Base-by-base conservation (phyloP, 2,797 vertebrate species). In the Jordanella pulchra region DNA sequence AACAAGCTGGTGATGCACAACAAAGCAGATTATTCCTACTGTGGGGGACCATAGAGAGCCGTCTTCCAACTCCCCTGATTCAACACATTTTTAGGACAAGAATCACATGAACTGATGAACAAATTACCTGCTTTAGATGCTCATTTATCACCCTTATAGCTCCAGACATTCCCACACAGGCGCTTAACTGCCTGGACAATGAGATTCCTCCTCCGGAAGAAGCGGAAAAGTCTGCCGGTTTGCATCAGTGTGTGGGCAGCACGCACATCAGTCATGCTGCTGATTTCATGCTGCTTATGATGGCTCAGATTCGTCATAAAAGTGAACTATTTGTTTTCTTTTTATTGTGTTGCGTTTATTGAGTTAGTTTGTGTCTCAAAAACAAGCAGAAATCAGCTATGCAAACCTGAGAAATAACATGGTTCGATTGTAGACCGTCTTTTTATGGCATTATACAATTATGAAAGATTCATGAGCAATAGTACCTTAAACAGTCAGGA, bases 1-100 rank as follows among this genome's bases (percentile, higher is more conserved):
- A 98, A 98, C 95, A 97, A 96, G 94, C 94, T 99, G 84, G 97
- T 99, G 94, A 99, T 99, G 98, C 98, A 99, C 94, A 99, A 99
- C 93, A 99, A 99, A 93, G 98, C 98, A 81, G 98, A 99, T 92
- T 99, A 99, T 93, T 98, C 98, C 13, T 99, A 99, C 95, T 97
- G 96, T 0, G 97, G 97, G 47, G 95, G 95, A 6, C 95, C 96
- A 12, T 99, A 94, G 82, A 76, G 77, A 50, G 45, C 75, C 42
- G 15, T 28, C n/a, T 35, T 54, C n/a, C 58, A 32, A 35, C 63
- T 54, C 74, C 47, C 58, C 61, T 75, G 70, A 61, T 70, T 82
- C 47, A 67, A 89, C 82, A 88, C 81, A 82, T 87, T 86, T 79
- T 83, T 85, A 85, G 82, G 84, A 81, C 81, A 81, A 81, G 76